Conservation (phyloP, 2,888 invertebrate genomes). For the Ectemnius lituratus region DNA sequence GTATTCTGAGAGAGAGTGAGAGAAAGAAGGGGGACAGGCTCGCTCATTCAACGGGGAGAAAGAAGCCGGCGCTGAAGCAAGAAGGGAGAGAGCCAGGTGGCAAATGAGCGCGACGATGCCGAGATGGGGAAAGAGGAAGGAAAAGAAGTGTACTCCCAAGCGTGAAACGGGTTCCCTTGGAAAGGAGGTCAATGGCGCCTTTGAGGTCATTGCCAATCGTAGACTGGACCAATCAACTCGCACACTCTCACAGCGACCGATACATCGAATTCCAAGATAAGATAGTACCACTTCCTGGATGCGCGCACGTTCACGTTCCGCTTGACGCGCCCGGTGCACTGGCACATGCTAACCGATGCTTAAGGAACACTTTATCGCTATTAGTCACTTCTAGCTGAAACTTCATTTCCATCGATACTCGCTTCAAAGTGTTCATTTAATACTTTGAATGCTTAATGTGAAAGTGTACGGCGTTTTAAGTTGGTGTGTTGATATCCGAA, state of each 20-base stretch:
- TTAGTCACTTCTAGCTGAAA: too few relatives aligned
- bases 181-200: constrained; percentile 73
- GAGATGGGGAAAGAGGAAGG: constrained; percentile 32
- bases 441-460: too few relatives aligned
- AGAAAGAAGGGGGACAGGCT: constrained; percentile 39
- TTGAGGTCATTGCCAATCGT: constrained; percentile 72
- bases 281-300: not conserved
- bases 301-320: too few relatives aligned
- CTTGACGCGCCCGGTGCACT: too few relatives aligned
- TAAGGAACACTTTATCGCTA: too few relatives aligned
- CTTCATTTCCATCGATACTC: too few relatives aligned
- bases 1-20: constrained; percentile 22
- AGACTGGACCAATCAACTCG: constrained; percentile 5
- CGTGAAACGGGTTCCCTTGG: constrained; percentile 67
- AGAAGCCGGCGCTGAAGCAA: constrained; percentile 1
- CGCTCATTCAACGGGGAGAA: not conserved
- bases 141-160: constrained; percentile 40
- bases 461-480: too few relatives aligned
- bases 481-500: too few relatives aligned
- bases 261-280: too few relatives aligned
- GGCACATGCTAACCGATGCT: too few relatives aligned
- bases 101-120: constrained; percentile 10
- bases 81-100: constrained; percentile 14
- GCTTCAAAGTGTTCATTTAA: too few relatives aligned
- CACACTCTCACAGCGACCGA: too few relatives aligned